Evolutionary conservation across 2,888 invertebrate species (phyloP).

Genomic region (Stenodera caucasica): DNA sequence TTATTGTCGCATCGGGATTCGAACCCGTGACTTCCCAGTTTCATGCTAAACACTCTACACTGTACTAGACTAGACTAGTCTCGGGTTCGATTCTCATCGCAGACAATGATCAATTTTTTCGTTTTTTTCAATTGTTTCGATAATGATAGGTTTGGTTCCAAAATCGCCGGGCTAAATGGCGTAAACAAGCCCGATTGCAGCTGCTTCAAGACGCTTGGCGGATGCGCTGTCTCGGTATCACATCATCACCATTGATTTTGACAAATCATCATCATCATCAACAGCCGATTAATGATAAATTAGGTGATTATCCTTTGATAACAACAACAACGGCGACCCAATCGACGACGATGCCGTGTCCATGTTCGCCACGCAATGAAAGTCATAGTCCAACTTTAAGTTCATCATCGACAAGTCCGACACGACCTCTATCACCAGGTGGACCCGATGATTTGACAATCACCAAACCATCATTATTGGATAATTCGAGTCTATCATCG

Average conservation of each 20-base stretch:
- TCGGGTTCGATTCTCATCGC: too few species aligned
- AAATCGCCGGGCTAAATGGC: constrained; percentile 88
- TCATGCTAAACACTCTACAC: too few species aligned
- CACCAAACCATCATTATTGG: constrained; percentile 28
- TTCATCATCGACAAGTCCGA: constrained; percentile 38
- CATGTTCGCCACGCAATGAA: constrained; percentile 49
- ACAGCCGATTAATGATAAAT: constrained; percentile 29
- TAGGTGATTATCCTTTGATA: constrained; percentile 41
- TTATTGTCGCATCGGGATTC: too few species aligned
- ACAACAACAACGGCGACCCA: constrained; percentile 27
- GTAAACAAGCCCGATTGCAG: constrained; percentile 84
- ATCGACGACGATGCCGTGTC: constrained; percentile 37
- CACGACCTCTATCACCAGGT: constrained; percentile 48
- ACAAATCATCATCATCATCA: constrained; percentile 39
- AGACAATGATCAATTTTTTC: neutral
- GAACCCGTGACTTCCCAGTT: too few species aligned
- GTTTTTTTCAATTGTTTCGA: neutral
- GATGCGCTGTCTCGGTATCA: constrained; percentile 78
- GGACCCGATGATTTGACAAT: constrained; percentile 52
- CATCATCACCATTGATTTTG: constrained; percentile 53
- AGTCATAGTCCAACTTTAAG: constrained; percentile 42
- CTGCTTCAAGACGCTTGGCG: constrained; percentile 88
- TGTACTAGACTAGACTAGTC: too few species aligned
- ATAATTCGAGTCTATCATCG: neutral
- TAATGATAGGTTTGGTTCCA: constrained; percentile 88